Base-by-base conservation (phyloP, 2,797 vertebrate species). In the Lemur catta region DNA sequence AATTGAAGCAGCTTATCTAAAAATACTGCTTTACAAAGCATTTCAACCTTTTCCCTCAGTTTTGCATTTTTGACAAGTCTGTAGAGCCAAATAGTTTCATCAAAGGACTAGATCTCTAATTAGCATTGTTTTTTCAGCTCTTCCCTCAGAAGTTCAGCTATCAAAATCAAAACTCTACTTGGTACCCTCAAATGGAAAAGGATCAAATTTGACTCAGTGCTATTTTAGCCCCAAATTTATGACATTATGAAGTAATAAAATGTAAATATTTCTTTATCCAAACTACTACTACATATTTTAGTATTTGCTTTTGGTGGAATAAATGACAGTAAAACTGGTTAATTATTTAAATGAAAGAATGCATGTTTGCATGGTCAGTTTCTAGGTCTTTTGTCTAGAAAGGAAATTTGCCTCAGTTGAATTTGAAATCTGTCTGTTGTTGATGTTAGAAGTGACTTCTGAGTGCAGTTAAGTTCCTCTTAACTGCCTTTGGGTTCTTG, bases 1-100 rank as follows among this genome's bases (percentile, higher is more conserved):
- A 82, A 78, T 97, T 95, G 97, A 96, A 98, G 97, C 97, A 97
- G 94, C 93, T 97, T 97, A 91, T 98, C 96, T 98, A 98, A 98
- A 98, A 98, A 94, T 97, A 97, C 97, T 98, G 96, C 96, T 97
- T 98, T 97, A 97, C 95, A 97, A 95, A 96, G 96, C 93, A 28
- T 52, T 82, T 92, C 80, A 94, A 74, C 84, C 22, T 67, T 22
- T 65, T 20, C 59, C 38, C 74, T 90, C 69, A 48, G 30, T 91
- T 96, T 67, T 76, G 38, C 57, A 71, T 92, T 93, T 91, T 94
- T 95, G 84, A 88, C 75, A 38, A 84, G 94, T 93, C 33, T 90
- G 3, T 89, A 20, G 93, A 46, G 6, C 80, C 67, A 91, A 26
- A 74, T 92, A 85, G 65, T 94, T 93, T 78, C 59, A 81, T 88